phyloP scores from a whole-genome alignment of 2,797 vertebrate genomes.

The Fistularia commersonii region DNA sequence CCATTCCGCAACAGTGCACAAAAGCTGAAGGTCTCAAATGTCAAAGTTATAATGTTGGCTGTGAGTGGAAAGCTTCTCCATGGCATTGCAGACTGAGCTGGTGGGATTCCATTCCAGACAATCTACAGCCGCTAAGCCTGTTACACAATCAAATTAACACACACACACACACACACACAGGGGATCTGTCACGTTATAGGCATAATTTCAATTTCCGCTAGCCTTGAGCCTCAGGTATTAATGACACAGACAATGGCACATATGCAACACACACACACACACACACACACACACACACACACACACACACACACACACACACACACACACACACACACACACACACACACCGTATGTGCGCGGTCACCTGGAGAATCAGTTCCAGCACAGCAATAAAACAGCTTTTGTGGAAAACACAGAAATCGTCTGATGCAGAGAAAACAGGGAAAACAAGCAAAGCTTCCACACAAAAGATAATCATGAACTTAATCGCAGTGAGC shows the following conservation, averaged over 20 bases:
- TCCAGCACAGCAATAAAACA: neutral
- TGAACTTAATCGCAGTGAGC: too few relatives aligned
- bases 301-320: neutral
- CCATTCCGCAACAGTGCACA: slow-evolving; percentile 6
- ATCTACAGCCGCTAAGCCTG: slow-evolving; percentile 52
- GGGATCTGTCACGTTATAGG: too few relatives aligned
- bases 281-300: slow-evolving; percentile 8
- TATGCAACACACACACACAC: slow-evolving; percentile 9
- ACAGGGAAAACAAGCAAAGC: too few relatives aligned
- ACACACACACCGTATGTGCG: neutral
- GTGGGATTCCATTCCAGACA: slow-evolving; percentile 64
- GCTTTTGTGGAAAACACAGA: neutral
- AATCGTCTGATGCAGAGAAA: neutral
- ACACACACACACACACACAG: slow-evolving; percentile 8
- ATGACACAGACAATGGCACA: slow-evolving; percentile 2
- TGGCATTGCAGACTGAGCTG: slow-evolving; percentile 42
- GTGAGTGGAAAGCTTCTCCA: slow-evolving; percentile 30
- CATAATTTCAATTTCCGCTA: too few relatives aligned
- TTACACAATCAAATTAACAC: slow-evolving; percentile 68
- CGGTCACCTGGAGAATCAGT: neutral
- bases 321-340: neutral
- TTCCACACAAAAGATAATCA: too few relatives aligned
- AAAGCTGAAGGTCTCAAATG: slow-evolving; percentile 21
- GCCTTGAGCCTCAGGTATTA: neutral
- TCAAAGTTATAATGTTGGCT: slow-evolving; percentile 19